These are phyloP conservation scores for Coecobrya sp. DNA, from an alignment of 2,888 invertebrate genomes.

Conservation along the genomic window DNA sequence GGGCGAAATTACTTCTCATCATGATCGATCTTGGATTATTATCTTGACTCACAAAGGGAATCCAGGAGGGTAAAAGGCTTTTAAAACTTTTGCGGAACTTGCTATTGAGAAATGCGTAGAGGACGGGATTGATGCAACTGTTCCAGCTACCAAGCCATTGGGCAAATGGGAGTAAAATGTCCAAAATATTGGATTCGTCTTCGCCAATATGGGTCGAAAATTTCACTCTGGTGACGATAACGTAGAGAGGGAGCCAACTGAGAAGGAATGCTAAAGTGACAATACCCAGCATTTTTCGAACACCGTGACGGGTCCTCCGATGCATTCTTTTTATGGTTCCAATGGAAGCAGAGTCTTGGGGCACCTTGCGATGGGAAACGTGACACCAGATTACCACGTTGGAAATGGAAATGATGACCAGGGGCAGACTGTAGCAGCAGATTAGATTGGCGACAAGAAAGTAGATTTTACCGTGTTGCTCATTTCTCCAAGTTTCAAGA, in stretches of 20 bases:
- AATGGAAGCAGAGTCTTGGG: slow-evolving; percentile 89
- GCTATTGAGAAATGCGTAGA: slow-evolving; percentile 98
- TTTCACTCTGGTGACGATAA: slow-evolving; percentile 95
- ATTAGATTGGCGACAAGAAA: slow-evolving; percentile 96
- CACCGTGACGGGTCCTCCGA: slow-evolving; percentile 97
- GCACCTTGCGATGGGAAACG: slow-evolving; percentile 95
- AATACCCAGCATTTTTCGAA: slow-evolving; percentile 97
- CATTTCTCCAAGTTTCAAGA: slow-evolving; percentile 95
- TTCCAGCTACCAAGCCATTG: slow-evolving; percentile 98
- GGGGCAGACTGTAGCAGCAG: slow-evolving; percentile 96
- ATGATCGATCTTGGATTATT: neutral
- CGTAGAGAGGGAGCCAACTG: slow-evolving; percentile 97
- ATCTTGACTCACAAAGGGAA: neutral
- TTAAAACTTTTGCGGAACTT: slow-evolving; percentile 96
- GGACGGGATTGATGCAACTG: slow-evolving; percentile 97
- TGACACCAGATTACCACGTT: slow-evolving; percentile 97
- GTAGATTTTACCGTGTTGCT: slow-evolving; percentile 93
- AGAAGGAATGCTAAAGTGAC: slow-evolving; percentile 97
- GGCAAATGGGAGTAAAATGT: slow-evolving; percentile 94
- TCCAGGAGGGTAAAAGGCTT: slow-evolving; percentile 59
- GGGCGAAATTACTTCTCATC: neutral
- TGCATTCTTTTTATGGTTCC: slow-evolving; percentile 90
- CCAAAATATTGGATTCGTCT: slow-evolving; percentile 90
- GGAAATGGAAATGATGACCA: slow-evolving; percentile 96
- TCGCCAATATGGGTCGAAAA: slow-evolving; percentile 92